These are phyloP conservation scores for Meles meles DNA, from an alignment of 2,113 vertebrate species.

Conservation along the genomic window DNA sequence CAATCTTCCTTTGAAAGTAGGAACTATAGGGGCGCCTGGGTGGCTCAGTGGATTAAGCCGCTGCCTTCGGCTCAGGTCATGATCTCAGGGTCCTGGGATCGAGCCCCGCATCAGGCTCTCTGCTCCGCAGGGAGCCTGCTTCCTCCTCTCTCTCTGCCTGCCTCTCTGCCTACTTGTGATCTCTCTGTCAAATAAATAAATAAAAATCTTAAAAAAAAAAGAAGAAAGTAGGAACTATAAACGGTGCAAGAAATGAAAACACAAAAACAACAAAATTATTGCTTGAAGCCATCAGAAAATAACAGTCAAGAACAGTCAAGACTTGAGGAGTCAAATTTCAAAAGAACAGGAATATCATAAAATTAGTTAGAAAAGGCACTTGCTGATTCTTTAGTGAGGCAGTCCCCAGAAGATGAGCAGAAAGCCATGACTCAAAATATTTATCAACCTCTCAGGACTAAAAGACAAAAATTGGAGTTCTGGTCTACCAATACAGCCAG, in stretches of 20 bases:
- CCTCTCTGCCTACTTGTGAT: too few relatives aligned
- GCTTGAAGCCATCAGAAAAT: not conserved
- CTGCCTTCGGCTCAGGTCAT: too few relatives aligned
- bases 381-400: not conserved
- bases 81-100: too few relatives aligned
- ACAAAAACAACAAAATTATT: not conserved
- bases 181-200: too few relatives aligned
- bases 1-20: not conserved
- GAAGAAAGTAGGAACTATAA: not conserved
- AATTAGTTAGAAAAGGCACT: not conserved
- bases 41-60: too few relatives aligned
- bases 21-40: too few relatives aligned
- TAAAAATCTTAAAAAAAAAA: too few relatives aligned
- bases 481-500: not conserved
- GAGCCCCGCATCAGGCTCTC: too few relatives aligned
- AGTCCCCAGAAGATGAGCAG: not conserved
- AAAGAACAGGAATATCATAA: not conserved
- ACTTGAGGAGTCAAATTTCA: not conserved
- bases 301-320: not conserved
- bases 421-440: not conserved
- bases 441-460: not conserved
- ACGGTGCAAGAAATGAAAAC: not conserved
- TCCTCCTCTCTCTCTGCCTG: too few relatives aligned
- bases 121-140: too few relatives aligned
- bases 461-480: not conserved